These are phyloP conservation scores for Ciconia stormi DNA, from an alignment of 2,113 vertebrate species.

Conservation along the genomic window DNA sequence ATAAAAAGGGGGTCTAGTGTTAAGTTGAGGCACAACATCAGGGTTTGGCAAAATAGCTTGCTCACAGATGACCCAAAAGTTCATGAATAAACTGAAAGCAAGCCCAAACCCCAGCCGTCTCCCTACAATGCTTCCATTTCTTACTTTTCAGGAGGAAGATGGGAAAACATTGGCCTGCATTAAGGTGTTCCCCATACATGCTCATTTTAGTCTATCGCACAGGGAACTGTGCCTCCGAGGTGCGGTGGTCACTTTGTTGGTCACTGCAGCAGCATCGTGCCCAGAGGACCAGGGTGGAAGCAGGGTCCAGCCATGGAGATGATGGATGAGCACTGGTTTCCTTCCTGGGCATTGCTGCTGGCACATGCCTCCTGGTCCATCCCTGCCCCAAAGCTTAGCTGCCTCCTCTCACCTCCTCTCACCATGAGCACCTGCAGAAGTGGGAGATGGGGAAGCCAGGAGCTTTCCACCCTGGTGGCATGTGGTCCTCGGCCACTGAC, in stretches of 20 bases:
- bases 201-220: not conserved
- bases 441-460: not conserved
- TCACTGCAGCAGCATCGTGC: not conserved
- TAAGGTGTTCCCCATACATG: not conserved
- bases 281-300: not conserved
- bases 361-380: rapidly evolving
- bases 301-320: not conserved
- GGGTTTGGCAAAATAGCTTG: not conserved
- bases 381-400: not conserved
- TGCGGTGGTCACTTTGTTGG: not conserved
- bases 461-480: not conserved
- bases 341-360: not conserved
- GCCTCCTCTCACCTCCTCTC: not conserved
- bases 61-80: not conserved
- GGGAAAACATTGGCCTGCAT: not conserved
- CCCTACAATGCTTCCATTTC: not conserved
- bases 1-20: not conserved
- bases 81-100: not conserved
- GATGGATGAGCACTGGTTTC: not conserved
- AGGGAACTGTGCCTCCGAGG: rapidly evolving
- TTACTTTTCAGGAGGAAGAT: not conserved
- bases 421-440: not conserved
- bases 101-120: not conserved
- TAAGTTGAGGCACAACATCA: not conserved
- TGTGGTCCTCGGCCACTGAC: not conserved